These are phyloP conservation scores for Hedya salicella DNA, from an alignment of 2,888 invertebrate species.

Conservation along the genomic window DNA sequence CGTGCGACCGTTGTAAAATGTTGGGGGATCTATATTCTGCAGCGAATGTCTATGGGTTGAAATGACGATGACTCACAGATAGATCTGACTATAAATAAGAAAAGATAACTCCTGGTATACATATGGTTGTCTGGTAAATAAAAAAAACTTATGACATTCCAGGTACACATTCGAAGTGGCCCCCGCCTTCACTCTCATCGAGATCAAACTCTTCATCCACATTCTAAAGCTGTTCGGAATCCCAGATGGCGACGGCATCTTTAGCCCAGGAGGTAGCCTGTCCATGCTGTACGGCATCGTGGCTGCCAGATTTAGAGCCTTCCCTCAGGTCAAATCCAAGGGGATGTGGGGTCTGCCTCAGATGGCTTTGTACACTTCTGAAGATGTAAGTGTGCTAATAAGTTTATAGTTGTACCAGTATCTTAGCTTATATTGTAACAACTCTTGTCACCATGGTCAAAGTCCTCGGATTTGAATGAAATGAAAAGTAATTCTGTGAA, in stretches of 20 bases:
- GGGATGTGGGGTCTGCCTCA: constrained; percentile 87
- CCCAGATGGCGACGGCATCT: constrained; percentile 89
- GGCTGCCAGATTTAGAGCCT: constrained; percentile 87
- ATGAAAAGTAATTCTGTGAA: no score
- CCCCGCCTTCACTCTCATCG: constrained; percentile 91
- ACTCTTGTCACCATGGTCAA: no score
- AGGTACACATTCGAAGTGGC: constrained; percentile 93
- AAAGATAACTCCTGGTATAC: no score
- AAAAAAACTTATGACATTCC: constrained; percentile 47
- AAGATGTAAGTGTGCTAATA: constrained; percentile 84
- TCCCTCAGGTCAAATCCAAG: constrained; percentile 88
- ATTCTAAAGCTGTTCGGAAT: constrained; percentile 87
- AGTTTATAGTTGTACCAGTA: neutral
- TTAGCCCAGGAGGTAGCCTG: constrained; percentile 91
- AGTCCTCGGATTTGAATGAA: no score
- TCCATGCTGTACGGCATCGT: constrained; percentile 92
- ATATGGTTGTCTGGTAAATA: no score
- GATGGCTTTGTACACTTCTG: constrained; percentile 90
- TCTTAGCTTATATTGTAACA: no score
- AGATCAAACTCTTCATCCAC: constrained; percentile 86
- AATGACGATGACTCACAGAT: no score
- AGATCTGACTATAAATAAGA: no score
- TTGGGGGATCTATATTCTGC: no score
- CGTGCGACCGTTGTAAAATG: no score
- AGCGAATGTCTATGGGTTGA: no score